Evolutionary conservation across 1,140 invertebrate genomes (phyloP).

Genomic region (Prorops nasuta): DNA sequence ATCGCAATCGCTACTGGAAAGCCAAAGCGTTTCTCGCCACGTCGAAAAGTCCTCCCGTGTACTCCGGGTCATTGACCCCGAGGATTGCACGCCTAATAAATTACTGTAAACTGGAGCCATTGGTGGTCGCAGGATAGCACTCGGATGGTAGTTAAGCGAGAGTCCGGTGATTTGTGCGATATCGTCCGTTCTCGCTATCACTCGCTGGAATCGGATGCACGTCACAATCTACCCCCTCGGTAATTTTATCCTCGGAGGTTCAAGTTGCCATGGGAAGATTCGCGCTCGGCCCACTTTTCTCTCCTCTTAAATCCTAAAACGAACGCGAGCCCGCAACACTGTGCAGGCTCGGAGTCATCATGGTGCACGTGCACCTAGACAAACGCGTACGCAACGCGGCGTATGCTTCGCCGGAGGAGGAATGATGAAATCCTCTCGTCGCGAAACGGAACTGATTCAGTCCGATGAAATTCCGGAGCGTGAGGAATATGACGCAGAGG

Average conservation of each 20-base stretch:
- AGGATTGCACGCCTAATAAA: constrained; percentile 48
- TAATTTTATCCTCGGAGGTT: constrained; percentile 48
- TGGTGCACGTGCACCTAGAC: too few relatives aligned
- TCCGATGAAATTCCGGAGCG: constrained; percentile 29
- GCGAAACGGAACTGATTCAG: constrained; percentile 19
- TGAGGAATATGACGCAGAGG: constrained; percentile 26
- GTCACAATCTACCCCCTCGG: constrained; percentile 33
- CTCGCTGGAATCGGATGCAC: constrained; percentile 42
- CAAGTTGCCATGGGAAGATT: constrained; percentile 35
- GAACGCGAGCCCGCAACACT: too few relatives aligned
- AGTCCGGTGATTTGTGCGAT: constrained; percentile 48
- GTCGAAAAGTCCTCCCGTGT: too few relatives aligned
- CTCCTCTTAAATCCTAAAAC: too few relatives aligned
- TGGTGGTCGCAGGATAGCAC: constrained; percentile 13
- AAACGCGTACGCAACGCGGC: too few relatives aligned
- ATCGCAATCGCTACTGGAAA: too few relatives aligned
- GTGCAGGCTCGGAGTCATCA: too few relatives aligned
- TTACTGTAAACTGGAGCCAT: constrained; percentile 47
- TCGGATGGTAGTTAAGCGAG: constrained; percentile 40
- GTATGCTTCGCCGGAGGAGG: constrained; percentile 28
- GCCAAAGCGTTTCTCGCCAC: too few relatives aligned
- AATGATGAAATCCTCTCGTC: constrained; percentile 19
- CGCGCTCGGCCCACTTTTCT: constrained; percentile 29
- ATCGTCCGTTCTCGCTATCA: constrained; percentile 44
- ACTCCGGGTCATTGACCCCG: constrained; percentile 40